Conservation (phyloP, 2,888 invertebrate genomes). For the Scaptomyza polygonia region DNA sequence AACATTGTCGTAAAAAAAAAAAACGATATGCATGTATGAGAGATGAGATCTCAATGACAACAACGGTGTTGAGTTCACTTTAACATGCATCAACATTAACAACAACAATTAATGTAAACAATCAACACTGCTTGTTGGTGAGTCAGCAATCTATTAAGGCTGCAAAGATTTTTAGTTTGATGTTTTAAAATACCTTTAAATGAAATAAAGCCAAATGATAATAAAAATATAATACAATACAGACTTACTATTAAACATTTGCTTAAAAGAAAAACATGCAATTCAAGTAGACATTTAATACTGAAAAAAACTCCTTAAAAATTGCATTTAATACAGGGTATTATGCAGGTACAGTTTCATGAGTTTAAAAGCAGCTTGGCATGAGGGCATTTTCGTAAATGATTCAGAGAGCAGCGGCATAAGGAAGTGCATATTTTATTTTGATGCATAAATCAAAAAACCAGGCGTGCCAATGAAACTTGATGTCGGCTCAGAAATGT, state of each 20-base stretch:
- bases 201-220: background rate
- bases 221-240: too few relatives aligned
- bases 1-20: constrained; percentile 71
- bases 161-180: constrained; percentile 20
- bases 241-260: too few relatives aligned
- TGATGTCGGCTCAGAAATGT: constrained; percentile 14
- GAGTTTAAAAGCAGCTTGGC: constrained; percentile 14
- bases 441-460: constrained; percentile 45
- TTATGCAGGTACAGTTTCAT: background rate
- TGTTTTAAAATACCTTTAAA: constrained; percentile 10
- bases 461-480: constrained; percentile 55
- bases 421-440: constrained; percentile 54
- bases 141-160: constrained; percentile 56
- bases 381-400: constrained; percentile 14
- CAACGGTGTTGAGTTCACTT: constrained; percentile 68
- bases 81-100: constrained; percentile 13
- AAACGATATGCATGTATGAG: constrained; percentile 22
- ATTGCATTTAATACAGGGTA: background rate
- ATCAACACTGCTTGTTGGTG: constrained; percentile 38
- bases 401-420: constrained; percentile 36
- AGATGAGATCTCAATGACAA: constrained; percentile 65
- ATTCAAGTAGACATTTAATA: too few relatives aligned
- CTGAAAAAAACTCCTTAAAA: background rate
- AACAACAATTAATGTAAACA: constrained; percentile 66
- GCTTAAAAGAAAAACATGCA: too few relatives aligned